These are phyloP conservation scores for Sitodiplosis mosellana DNA, from an alignment of 1,140 invertebrate genomes.

Conservation along the genomic window DNA sequence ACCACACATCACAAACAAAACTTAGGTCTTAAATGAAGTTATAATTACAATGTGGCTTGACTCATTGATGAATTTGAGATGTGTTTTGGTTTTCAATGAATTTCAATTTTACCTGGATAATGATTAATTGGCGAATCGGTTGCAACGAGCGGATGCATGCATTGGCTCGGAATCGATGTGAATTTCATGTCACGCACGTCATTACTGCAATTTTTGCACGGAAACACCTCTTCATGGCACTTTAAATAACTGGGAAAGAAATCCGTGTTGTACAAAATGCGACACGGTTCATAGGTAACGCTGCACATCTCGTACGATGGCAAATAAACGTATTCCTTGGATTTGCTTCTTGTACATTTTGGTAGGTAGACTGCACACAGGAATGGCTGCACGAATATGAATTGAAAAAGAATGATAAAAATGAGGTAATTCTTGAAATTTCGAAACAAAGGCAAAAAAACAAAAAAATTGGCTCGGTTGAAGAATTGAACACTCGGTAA, in stretches of 20 bases:
- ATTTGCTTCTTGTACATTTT: slow-evolving; percentile 53
- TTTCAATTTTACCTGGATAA: slow-evolving; percentile 43
- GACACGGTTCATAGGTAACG: slow-evolving; percentile 61
- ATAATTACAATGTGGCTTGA: background rate
- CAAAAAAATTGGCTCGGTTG: no score
- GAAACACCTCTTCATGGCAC: slow-evolving; percentile 60
- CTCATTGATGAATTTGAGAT: background rate
- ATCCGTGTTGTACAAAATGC: slow-evolving; percentile 57
- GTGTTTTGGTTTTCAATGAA: background rate
- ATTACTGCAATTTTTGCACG: slow-evolving; percentile 58
- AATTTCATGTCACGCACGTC: slow-evolving; percentile 64
- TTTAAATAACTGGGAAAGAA: slow-evolving; percentile 61
- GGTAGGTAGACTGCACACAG: slow-evolving; percentile 84
- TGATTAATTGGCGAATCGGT: slow-evolving; percentile 61
- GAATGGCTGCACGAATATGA: slow-evolving; percentile 42
- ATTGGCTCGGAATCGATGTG: slow-evolving; percentile 56
- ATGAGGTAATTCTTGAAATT: background rate
- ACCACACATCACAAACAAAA: no score
- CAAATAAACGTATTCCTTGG: slow-evolving; percentile 47
- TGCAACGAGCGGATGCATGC: slow-evolving; percentile 60
- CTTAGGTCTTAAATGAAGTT: background rate
- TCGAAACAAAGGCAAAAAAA: background rate
- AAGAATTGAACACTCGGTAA: no score
- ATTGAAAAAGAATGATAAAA: background rate
- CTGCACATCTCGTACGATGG: slow-evolving; percentile 81